Conservation (phyloP, 1,140 invertebrate genomes). For the Plutomurus gul region DNA sequence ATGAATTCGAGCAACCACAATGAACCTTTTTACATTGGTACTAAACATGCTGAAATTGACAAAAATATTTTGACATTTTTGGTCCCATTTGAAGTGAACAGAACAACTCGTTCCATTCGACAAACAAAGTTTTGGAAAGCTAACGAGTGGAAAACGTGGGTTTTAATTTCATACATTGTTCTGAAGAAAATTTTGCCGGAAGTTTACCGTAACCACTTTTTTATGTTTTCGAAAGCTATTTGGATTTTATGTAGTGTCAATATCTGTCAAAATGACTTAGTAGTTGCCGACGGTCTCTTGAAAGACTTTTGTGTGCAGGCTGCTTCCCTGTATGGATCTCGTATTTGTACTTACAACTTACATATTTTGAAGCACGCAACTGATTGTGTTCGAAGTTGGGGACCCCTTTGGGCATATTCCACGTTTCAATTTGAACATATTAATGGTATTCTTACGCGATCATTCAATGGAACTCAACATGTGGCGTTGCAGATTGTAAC, state of each 20-base stretch:
- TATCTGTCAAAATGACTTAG: neutral
- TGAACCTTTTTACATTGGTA: slow-evolving; percentile 35
- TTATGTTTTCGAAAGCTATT: slow-evolving; percentile 43
- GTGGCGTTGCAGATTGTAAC: slow-evolving; percentile 10
- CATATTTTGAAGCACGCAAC: slow-evolving; percentile 50
- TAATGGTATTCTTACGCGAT: slow-evolving; percentile 40
- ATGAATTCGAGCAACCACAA: slow-evolving; percentile 44
- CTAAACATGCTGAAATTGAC: slow-evolving; percentile 37
- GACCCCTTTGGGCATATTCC: slow-evolving; percentile 52
- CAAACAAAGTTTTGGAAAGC: slow-evolving; percentile 52
- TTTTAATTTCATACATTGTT: slow-evolving; percentile 51
- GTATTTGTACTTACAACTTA: slow-evolving; percentile 49
- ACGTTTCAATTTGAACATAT: slow-evolving; percentile 53
- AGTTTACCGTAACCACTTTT: slow-evolving; percentile 51
- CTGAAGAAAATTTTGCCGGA: slow-evolving; percentile 43
- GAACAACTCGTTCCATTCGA: slow-evolving; percentile 45
- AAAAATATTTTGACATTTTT: slow-evolving; percentile 13
- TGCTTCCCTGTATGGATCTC: slow-evolving; percentile 43
- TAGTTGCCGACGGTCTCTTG: slow-evolving; percentile 22
- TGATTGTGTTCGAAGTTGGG: slow-evolving; percentile 45
- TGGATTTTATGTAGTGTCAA: neutral
- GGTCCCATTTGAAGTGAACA: slow-evolving; percentile 48
- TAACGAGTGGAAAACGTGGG: slow-evolving; percentile 51
- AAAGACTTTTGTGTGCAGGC: slow-evolving; percentile 33
- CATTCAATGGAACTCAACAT: slow-evolving; percentile 24